A percentile compares a stretch with the other conserved stretches of the same genome.
phyloP scores from a whole-genome alignment of 2,888 invertebrate genomes.

The Mythimna pallens region DNA sequence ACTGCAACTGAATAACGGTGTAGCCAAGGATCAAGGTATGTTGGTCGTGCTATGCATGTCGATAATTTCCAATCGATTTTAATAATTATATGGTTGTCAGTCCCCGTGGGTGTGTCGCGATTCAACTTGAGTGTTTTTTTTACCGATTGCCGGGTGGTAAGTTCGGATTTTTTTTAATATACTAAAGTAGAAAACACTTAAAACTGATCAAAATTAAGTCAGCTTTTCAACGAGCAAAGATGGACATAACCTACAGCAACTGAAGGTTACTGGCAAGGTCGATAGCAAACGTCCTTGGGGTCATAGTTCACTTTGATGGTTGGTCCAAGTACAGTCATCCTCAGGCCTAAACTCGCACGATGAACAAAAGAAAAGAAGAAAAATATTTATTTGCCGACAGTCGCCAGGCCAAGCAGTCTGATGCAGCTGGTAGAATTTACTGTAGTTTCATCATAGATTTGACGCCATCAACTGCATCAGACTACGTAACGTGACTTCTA shows the following conservation, averaged over 20 bases:
- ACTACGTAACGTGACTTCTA: no score
- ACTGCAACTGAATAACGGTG: conserved; percentile 24
- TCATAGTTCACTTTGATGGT: not conserved
- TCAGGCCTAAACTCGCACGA: not conserved
- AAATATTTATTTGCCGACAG: no score
- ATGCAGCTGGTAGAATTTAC: no score
- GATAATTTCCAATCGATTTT: conserved; percentile 84
- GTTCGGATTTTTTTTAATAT: conserved; percentile 5
- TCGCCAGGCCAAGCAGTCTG: no score
- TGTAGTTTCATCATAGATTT: no score
- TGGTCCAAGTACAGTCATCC: not conserved
- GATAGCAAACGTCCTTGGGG: not conserved
- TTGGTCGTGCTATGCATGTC: conserved; percentile 76
- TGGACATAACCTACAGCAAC: not conserved
- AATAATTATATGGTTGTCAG: conserved; percentile 78
- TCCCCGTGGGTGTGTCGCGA: conserved; percentile 54
- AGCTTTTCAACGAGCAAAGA: not conserved
- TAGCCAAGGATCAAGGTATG: conserved; percentile 61
- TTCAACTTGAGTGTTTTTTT: conserved; percentile 40
- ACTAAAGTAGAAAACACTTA: no score
- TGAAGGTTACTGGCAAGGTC: not conserved
- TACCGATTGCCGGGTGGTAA: not conserved
- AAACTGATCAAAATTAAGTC: not conserved
- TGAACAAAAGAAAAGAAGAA: not conserved
- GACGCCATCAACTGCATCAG: no score